These are phyloP conservation scores for Chlorops oryzae DNA, from an alignment of 1,140 invertebrate species.

Conservation along the genomic window DNA sequence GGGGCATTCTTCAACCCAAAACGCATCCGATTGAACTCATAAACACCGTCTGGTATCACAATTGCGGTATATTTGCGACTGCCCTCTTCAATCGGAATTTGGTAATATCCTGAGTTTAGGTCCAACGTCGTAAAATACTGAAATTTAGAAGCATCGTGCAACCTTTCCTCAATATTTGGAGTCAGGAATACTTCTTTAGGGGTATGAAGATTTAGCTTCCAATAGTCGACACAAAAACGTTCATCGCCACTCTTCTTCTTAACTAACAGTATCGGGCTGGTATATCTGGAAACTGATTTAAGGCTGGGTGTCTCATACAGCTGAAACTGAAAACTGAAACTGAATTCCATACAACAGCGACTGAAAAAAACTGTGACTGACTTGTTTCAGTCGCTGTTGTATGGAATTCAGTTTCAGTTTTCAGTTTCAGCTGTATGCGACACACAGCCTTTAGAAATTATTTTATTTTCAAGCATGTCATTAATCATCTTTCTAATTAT, in stretches of 20 bases:
- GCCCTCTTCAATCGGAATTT: not conserved
- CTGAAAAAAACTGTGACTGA: too few relatives aligned
- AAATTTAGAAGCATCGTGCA: not conserved
- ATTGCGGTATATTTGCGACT: slow-evolving; percentile 4
- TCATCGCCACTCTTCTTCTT: not conserved
- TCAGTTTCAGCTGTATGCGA: too few relatives aligned
- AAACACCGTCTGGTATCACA: slow-evolving; percentile 24
- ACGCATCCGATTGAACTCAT: slow-evolving; percentile 6
- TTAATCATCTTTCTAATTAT: too few relatives aligned
- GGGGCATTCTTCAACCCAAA: slow-evolving; percentile 21
- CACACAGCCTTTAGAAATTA: too few relatives aligned
- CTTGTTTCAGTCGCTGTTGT: too few relatives aligned
- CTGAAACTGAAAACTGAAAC: too few relatives aligned
- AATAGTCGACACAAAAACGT: not conserved
- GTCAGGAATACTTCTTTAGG: not conserved
- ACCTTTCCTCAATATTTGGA: not conserved
- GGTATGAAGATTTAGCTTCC: not conserved
- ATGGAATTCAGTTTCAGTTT: too few relatives aligned
- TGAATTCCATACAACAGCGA: too few relatives aligned
- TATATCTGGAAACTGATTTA: too few relatives aligned
- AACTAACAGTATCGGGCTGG: not conserved
- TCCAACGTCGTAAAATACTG: slow-evolving; percentile 8
- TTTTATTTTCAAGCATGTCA: too few relatives aligned
- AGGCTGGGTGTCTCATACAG: too few relatives aligned
- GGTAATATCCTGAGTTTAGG: not conserved